Evolutionary conservation across 2,797 vertebrate species (phyloP), one percentile per base, ranked within the genome.

Genomic region (Syngnathus acus): DNA sequence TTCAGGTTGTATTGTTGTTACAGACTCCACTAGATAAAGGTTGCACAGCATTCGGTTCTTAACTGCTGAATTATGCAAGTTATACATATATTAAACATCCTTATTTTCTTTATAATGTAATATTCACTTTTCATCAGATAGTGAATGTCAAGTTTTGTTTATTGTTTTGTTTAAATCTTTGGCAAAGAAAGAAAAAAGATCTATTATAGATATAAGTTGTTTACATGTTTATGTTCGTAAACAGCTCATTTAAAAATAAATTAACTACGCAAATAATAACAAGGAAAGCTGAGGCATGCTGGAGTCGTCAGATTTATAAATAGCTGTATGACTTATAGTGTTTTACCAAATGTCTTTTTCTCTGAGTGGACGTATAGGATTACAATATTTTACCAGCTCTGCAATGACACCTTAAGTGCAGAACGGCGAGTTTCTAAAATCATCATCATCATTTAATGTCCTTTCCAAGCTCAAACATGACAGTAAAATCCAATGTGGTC

Each of bases 381-480:
- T 40, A 76, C 76, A 65, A 65, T 17, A 32, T 37, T 78, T 75
- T 71, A 80, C 74, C 75, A 68, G 72, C 73, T 74, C 75, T 69
- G 72, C 73, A 74, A 77, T 37, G 81, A 76, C 75, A 64, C 58
- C 63, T 65, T 19, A 72, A 8, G 53, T 65, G 21, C 40, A 62
- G 21, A 42, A 45, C 60, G 19, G 60, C 42, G 9, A 3, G 40
- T 13, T 62, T 62, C 60, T 26, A 45, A 62, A 45, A 45, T 62
- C 40, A 62, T 23, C 0, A 62, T 37, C 45, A 43, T n/a, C 62
- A 68, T 42, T 45, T 67, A 65, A 74, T 79, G 67, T 72, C 19
- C 76, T 65, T 73, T 64, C 48, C 0, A n/a, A 26, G 32, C 67
- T 63, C 21, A 39, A 65, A 72, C 1, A 71, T 53, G 65, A 23